Conservation (phyloP, 1,140 invertebrate genomes). For the Drosophila azteca region DNA sequence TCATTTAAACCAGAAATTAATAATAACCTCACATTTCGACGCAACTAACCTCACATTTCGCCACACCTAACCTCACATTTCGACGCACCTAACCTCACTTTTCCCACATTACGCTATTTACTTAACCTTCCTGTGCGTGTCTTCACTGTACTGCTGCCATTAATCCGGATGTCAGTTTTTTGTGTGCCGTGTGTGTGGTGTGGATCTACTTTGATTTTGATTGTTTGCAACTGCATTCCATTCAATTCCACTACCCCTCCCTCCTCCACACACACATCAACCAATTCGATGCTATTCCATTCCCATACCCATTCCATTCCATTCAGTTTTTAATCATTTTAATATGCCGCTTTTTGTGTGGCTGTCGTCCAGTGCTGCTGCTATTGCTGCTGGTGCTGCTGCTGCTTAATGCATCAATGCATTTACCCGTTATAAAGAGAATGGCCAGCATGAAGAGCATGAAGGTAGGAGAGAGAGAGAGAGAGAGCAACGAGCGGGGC, state of each 20-base stretch:
- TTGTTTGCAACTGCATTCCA: slow-evolving; percentile 59
- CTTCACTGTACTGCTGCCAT: slow-evolving; percentile 55
- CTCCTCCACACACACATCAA: background rate
- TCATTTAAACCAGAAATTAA: no score
- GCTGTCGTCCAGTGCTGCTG: slow-evolving; percentile 34
- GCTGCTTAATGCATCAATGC: slow-evolving; percentile 64
- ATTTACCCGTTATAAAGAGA: slow-evolving; percentile 39
- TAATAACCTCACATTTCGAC: no score
- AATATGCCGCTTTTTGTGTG: slow-evolving; percentile 69
- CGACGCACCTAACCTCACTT: background rate
- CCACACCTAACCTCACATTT: background rate
- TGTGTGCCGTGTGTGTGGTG: slow-evolving; percentile 9
- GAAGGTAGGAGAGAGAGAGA: no score
- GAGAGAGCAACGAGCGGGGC: background rate
- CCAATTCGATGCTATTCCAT: background rate
- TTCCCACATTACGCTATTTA: no score
- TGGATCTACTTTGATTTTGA: slow-evolving; percentile 71
- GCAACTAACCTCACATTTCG: background rate
- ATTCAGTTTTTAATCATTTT: slow-evolving; percentile 68
- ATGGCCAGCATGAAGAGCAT: slow-evolving; percentile 2
- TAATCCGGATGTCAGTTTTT: slow-evolving; percentile 59
- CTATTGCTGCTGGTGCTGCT: background rate
- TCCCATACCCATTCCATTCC: slow-evolving; percentile 2
- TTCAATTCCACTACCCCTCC: background rate
- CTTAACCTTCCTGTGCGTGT: slow-evolving; percentile 5